Evolutionary conservation across 2,888 invertebrate genomes (phyloP), one percentile per base, ranked within the genome.

Genomic region (Thecocarcelia acutangulata): DNA sequence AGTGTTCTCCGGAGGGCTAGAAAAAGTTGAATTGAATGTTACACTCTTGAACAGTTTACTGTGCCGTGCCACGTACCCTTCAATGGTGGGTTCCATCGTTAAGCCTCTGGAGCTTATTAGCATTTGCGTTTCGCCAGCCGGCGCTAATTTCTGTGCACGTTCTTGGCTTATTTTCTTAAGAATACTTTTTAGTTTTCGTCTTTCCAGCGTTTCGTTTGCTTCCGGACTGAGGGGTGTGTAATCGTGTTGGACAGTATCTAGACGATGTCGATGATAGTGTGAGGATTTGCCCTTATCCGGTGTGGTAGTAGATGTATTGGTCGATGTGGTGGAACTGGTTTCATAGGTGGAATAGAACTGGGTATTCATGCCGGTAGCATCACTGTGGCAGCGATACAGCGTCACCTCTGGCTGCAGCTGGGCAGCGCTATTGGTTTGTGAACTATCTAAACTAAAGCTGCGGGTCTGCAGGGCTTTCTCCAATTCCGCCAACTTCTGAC

Each of bases 21-120:
- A 95, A 88, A 96, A 92, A 70, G 96, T 96, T 89, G 96, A 95
- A 91, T 97, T 96, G 92, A 96, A 97, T 82, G 96, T 96, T 84
- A 97, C 96, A 91, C 96, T 96, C 92, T 97, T 97, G 66, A 96
- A 93, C 89, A 97, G 94, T 90, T 97, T 97, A 84, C 95, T 95
- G 91, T 96, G 96, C 88, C 97, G 93, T 66, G 96, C 96, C 78
- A 96, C 96, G 91, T 96, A 97, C 80, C 97, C 97, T 92, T 96
- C 96, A 86, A 97, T 92, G 79, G 96, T 97, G 82, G 96, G 97
- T 33, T 96, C 96, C 87, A 94, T 92, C 91, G 96, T 94, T 81
- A 97, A 91, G 87, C 93, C 94, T 85, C 92, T 93, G 73, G 95
- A 91, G 87, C 95, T 94, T 80, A 92, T 63, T 73, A 74, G 74